These are phyloP conservation scores for Benitochromis conjunctus DNA, from an alignment of 2,113 vertebrate species.

Conservation along the genomic window DNA sequence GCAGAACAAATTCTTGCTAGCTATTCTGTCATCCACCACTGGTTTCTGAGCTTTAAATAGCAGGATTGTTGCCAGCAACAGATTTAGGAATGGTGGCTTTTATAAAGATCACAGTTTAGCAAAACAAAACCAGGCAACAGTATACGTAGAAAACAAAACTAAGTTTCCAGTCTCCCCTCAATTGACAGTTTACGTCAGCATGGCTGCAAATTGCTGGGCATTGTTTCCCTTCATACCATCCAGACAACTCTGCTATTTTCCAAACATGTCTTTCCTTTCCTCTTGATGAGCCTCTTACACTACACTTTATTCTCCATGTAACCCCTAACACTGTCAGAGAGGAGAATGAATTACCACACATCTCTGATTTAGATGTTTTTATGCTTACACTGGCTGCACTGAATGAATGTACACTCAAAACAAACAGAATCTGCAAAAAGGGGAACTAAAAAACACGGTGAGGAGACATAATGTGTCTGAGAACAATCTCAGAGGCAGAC, in stretches of 20 bases:
- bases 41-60: neutral
- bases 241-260: no score
- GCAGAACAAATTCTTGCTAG: neutral
- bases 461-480: neutral
- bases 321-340: neutral
- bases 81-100: neutral
- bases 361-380: neutral
- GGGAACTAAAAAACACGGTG: neutral
- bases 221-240: neutral
- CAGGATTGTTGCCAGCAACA: neutral
- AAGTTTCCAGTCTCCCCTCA: neutral
- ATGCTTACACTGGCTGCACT: neutral
- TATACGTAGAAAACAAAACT: neutral
- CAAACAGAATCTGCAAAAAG: neutral
- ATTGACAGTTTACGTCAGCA: neutral
- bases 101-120: accelerated
- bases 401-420: accelerated
- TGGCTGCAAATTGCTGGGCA: neutral
- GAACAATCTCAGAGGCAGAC: neutral
- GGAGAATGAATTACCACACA: accelerated
- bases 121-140: neutral
- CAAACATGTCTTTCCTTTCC: neutral
- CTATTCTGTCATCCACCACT: neutral
- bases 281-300: neutral
- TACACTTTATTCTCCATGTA: neutral